Evolutionary conservation across 2,888 invertebrate species (phyloP).

Genomic region (Volucella bombylans): DNA sequence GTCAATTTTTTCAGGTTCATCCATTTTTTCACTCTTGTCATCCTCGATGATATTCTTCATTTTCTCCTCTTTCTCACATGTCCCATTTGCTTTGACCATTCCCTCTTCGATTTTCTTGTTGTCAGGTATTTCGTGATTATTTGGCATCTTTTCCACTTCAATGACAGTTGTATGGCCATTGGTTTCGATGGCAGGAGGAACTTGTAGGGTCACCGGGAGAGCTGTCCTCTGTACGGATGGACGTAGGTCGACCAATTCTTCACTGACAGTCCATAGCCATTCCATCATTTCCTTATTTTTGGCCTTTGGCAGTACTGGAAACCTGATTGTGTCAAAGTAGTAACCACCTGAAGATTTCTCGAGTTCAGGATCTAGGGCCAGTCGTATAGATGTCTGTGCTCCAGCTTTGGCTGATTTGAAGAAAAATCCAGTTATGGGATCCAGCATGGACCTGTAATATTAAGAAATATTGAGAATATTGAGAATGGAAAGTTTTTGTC

Average conservation of each 20-base stretch:
- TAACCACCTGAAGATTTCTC: conserved; percentile 79
- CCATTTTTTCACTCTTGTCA: conserved; percentile 56
- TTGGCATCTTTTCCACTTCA: conserved; percentile 56
- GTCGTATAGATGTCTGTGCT: conserved; percentile 80
- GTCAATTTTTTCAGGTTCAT: conserved; percentile 62
- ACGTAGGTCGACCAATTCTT: conserved; percentile 79
- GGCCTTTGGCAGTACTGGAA: conserved; percentile 83
- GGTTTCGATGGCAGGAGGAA: conserved; percentile 34
- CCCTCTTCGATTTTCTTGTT: conserved; percentile 64
- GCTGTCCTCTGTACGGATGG: conserved; percentile 69
- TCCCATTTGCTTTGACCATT: conserved; percentile 38
- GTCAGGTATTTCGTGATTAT: conserved; percentile 26
- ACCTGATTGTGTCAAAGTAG: conserved; percentile 85
- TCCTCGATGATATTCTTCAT: conserved; percentile 60
- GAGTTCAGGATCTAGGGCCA: conserved; percentile 80
- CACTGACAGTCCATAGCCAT: conserved; percentile 85
- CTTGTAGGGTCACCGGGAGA: conserved; percentile 58
- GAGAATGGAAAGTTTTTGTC: conserved; percentile 66
- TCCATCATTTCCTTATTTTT: conserved; percentile 84
- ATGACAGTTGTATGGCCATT: conserved; percentile 62
- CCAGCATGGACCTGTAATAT: conserved; percentile 75
- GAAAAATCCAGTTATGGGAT: conserved; percentile 76
- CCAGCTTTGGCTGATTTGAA: conserved; percentile 80
- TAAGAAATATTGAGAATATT: conserved; percentile 61
- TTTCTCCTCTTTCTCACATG: conserved; percentile 54